These are phyloP conservation scores for Aporophyla nigra DNA, from an alignment of 2,888 invertebrate genomes.

Conservation along the genomic window DNA sequence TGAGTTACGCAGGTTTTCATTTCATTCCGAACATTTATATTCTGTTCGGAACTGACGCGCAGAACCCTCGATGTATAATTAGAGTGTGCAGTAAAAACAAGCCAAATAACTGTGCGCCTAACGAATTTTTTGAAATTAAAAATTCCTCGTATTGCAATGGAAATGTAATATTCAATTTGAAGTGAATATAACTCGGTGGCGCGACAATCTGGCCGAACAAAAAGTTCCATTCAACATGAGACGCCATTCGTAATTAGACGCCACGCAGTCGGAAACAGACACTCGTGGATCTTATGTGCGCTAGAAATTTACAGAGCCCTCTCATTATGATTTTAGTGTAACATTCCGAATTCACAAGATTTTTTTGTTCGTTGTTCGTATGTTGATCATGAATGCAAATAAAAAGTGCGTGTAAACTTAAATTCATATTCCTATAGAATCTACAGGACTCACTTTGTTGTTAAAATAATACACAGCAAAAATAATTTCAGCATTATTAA, in stretches of 20 bases:
- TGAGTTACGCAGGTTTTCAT: neutral
- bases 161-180: conserved; percentile 84
- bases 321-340: conserved; percentile 23
- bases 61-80: conserved; percentile 44
- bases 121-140: conserved; percentile 71
- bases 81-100: conserved; percentile 58
- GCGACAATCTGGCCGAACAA: conserved; percentile 85
- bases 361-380: neutral
- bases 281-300: conserved; percentile 69
- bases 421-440: conserved; percentile 5
- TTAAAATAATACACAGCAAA: conserved; percentile 24
- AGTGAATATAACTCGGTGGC: conserved; percentile 82
- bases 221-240: conserved; percentile 84
- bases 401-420: neutral
- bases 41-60: conserved; percentile 2
- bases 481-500: conserved; percentile 37
- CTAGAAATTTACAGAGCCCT: conserved; percentile 66
- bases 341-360: conserved; percentile 14
- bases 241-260: conserved; percentile 88
- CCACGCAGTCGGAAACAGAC: conserved; percentile 72
- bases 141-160: conserved; percentile 71
- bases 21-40: conserved; percentile 24
- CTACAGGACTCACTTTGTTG: neutral
- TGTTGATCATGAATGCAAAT: neutral
- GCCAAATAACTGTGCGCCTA: conserved; percentile 60